Evolutionary conservation across 2,797 vertebrate species (phyloP), one percentile per base, ranked within the genome.

Genomic region (Smutsia gigantea): DNA sequence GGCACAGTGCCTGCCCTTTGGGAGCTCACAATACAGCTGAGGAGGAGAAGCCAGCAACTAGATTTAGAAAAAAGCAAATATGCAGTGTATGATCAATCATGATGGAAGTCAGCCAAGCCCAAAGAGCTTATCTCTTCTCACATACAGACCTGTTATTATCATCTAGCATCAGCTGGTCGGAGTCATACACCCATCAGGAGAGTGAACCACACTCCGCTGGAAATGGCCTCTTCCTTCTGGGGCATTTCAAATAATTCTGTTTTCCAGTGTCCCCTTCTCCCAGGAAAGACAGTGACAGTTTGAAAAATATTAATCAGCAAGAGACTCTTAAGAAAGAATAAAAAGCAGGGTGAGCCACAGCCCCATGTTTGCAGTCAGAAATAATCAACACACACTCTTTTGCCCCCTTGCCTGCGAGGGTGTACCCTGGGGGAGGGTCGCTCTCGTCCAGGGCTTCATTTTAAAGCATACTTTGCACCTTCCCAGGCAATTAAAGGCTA

Each of bases 401-500:
- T 66, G 46, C 87, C 37, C 63, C 49, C 59, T 93, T 90, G 64
- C 78, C 1, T 61, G 19, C 5, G n/a, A 6, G 5, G n/a, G 4
- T 90, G 2, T 15, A 1, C 31, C 86, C 31, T 0, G 8, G 1
- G 3, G 57, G 68, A 79, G 34, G 37, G 86, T 77, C 25, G 0
- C 0, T 3, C 74, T 71, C 94, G 25, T 84, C 87, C 92, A 14
- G 29, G 37, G 29, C 51, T 82, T 94, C 29, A 2, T 71, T 94
- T 97, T 89, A 88, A 64, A 96, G 94, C 77, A 79, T 42, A 55
- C 57, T 7, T 92, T 71, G 96, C 37, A 72, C 37, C 96, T 94
- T 97, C 95, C 96, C 68, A 87, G 71, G 72, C 21, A 37, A 85
- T 97, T 82, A 87, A 95, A 96, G 92, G 4, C 25, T 95, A 63